Evolutionary conservation across 2,113 vertebrate genomes (phyloP).

Genomic region (Lepidothrix coronata): DNA sequence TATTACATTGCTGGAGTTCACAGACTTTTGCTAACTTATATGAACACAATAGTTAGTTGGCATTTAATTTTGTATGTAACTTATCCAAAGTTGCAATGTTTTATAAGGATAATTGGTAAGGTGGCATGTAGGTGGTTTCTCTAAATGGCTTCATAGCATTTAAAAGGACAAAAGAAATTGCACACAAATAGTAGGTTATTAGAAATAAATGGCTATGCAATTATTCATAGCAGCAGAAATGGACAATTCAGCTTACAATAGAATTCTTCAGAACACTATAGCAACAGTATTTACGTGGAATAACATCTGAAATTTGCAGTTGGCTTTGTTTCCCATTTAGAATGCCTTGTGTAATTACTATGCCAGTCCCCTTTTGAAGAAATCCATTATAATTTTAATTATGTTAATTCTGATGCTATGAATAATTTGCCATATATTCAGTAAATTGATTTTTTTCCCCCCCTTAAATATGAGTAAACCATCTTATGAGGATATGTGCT

Average conservation of each 20-base stretch:
- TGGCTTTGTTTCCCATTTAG: not conserved
- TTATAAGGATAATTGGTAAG: conserved; percentile 21
- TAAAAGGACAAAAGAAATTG: conserved; percentile 36
- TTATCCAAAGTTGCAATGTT: not conserved
- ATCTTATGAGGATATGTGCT: not conserved
- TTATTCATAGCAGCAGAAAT: conserved; percentile 8
- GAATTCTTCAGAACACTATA: conserved; percentile 5
- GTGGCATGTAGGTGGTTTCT: conserved; percentile 13
- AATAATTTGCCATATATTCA: not conserved
- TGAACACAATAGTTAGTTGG: not conserved
- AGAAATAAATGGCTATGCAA: not conserved
- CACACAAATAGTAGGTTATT: conserved; percentile 49
- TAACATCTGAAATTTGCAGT: not conserved
- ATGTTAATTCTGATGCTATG: not conserved
- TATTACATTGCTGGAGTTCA: not conserved
- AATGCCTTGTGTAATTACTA: conserved; percentile 17
- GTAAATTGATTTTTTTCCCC: not conserved
- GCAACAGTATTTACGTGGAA: conserved; percentile 7
- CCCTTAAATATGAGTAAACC: not conserved
- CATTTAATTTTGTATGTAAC: not conserved
- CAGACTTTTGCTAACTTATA: not conserved
- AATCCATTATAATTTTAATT: conserved; percentile 7
- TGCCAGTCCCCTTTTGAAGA: not conserved
- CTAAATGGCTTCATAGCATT: conserved; percentile 18
- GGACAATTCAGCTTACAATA: not conserved